These are phyloP conservation scores for Euzophera pinguis DNA, from an alignment of 2,888 invertebrate species.

Conservation along the genomic window DNA sequence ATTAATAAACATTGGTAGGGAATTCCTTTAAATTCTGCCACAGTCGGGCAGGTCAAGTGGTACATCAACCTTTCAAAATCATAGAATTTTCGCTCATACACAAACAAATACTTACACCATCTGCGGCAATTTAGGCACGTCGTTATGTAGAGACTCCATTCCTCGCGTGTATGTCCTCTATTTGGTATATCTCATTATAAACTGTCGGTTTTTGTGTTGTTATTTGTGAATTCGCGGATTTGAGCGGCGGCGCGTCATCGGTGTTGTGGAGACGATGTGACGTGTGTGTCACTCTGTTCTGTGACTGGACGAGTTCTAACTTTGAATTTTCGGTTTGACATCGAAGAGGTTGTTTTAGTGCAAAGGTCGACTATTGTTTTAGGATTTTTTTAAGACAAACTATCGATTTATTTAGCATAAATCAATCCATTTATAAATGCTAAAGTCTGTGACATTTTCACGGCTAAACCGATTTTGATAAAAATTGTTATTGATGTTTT, in stretches of 20 bases:
- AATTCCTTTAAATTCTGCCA: too few species aligned
- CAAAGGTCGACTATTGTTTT: neutral
- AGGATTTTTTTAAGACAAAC: too few species aligned
- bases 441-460: too few species aligned
- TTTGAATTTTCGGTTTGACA: conserved; percentile 1
- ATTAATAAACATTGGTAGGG: too few species aligned
- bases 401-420: too few species aligned
- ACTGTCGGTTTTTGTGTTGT: conserved; percentile 21
- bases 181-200: conserved; percentile 26
- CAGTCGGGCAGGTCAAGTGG: too few species aligned
- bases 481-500: too few species aligned
- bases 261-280: neutral
- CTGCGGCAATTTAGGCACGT: conserved; percentile 48
- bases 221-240: conserved; percentile 21
- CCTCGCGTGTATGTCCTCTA: neutral
- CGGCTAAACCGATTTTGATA: too few species aligned
- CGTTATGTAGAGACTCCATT: conserved; percentile 53
- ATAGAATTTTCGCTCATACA: too few species aligned
- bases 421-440: too few species aligned
- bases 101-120: conserved; percentile 62
- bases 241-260: neutral
- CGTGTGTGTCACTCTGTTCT: neutral
- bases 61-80: too few species aligned
- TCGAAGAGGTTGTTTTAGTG: neutral
- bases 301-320: neutral